phyloP scores from a whole-genome alignment of 2,113 vertebrate species.

The Apodemus sylvaticus region DNA sequence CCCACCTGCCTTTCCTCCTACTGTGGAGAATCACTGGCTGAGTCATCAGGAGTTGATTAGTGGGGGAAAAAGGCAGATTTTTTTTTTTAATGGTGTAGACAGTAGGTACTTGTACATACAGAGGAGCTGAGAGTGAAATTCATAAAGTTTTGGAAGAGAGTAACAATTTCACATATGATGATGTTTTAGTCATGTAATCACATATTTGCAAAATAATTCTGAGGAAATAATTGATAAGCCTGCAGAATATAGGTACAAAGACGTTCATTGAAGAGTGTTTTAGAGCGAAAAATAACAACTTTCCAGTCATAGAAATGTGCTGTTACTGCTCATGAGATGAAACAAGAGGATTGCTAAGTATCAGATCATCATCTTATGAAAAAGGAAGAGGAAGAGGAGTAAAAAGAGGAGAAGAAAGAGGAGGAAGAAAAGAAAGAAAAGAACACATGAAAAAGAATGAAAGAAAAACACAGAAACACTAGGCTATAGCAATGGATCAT shows the following conservation, averaged over 20 bases:
- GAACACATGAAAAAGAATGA: background rate
- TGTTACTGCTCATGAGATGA: background rate
- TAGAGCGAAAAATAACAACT: background rate
- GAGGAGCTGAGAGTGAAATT: background rate
- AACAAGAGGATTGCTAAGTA: background rate
- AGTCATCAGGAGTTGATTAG: conserved; percentile 56
- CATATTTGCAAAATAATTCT: conserved; percentile 1
- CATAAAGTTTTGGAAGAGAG: background rate
- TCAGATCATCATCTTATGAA: background rate
- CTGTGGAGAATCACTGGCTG: conserved; percentile 46
- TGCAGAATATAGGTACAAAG: background rate
- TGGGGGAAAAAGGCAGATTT: background rate
- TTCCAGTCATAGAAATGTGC: background rate
- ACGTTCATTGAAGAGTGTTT: conserved; percentile 56
- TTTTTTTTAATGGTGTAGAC: background rate
- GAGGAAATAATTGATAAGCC: background rate
- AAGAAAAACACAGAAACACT: background rate
- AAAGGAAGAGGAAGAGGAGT: background rate
- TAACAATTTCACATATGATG: background rate
- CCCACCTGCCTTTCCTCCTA: conserved; percentile 39
- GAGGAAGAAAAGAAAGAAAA: background rate
- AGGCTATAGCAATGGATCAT: background rate
- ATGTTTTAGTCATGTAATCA: background rate
- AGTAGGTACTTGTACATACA: background rate
- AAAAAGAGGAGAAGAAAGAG: background rate